Evolutionary conservation across 2,113 vertebrate genomes (phyloP).

Genomic region (Corvus hawaiiensis): DNA sequence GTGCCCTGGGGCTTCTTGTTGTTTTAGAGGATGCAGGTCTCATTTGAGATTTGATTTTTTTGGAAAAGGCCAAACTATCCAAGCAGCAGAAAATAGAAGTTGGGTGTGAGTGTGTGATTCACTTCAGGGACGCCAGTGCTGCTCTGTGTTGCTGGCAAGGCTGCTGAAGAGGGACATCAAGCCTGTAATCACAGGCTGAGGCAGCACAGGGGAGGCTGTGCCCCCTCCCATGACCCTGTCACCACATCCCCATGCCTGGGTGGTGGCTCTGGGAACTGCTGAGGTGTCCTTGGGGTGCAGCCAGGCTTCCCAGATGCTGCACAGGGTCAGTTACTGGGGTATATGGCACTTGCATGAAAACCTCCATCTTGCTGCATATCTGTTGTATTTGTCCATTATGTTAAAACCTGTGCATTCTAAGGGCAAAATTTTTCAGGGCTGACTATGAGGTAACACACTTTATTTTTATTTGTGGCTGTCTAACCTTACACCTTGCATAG

Average conservation of each 20-base stretch:
- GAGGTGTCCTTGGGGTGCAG: background rate
- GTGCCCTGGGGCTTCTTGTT: fast-evolving
- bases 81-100: background rate
- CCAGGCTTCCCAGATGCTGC: background rate
- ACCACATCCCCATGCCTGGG: background rate
- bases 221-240: fast-evolving
- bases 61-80: background rate
- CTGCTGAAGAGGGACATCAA: background rate
- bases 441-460: background rate
- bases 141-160: background rate
- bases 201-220: fast-evolving
- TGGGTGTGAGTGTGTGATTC: background rate
- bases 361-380: background rate
- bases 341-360: background rate
- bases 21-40: background rate
- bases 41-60: background rate
- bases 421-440: background rate
- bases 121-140: background rate
- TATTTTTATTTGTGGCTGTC: background rate
- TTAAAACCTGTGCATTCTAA: background rate
- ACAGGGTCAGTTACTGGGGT: background rate
- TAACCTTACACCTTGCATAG: background rate
- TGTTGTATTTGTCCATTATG: background rate
- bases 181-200: background rate
- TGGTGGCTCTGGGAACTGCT: background rate